phyloP scores from a whole-genome alignment of 1,140 invertebrate species.

The Drosophila kurseongensis region DNA sequence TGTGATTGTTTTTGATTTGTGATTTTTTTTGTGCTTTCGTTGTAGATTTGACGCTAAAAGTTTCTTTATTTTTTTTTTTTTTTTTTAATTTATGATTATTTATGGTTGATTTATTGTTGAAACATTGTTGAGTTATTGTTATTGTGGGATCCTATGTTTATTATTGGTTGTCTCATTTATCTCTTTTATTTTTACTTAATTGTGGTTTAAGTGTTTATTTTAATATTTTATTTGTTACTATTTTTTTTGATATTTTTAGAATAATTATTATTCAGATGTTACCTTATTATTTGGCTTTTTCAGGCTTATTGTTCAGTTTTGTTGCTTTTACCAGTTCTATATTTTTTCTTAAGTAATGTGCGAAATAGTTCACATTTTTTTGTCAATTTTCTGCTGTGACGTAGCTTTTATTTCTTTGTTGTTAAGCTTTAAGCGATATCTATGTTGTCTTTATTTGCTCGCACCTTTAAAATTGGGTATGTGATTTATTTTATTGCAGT shows the following conservation, averaged over 20 bases:
- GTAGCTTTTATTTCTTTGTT: background rate
- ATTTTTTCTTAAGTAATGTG: background rate
- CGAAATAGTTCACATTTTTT: background rate
- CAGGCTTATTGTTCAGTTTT: background rate
- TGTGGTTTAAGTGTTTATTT: background rate
- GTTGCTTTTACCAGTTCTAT: background rate
- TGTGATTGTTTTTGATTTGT: background rate
- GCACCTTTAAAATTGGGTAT: constrained; percentile 1
- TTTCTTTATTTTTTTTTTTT: too few relatives aligned
- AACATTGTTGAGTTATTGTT: background rate
- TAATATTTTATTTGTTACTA: too few relatives aligned
- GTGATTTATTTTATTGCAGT: constrained; percentile 30
- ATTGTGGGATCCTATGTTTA: background rate
- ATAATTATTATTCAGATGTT: background rate
- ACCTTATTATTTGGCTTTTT: background rate
- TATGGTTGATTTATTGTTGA: background rate
- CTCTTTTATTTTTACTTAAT: background rate
- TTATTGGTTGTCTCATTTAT: background rate
- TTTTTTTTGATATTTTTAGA: background rate
- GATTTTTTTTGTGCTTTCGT: constrained; percentile 1
- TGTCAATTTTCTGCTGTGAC: background rate
- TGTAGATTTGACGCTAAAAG: background rate
- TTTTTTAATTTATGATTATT: too few relatives aligned
- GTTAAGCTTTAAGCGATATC: background rate
- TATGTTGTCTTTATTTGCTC: constrained; percentile 3